phyloP scores from a whole-genome alignment of 2,113 vertebrate species.

The Muscicapa adusta region DNA sequence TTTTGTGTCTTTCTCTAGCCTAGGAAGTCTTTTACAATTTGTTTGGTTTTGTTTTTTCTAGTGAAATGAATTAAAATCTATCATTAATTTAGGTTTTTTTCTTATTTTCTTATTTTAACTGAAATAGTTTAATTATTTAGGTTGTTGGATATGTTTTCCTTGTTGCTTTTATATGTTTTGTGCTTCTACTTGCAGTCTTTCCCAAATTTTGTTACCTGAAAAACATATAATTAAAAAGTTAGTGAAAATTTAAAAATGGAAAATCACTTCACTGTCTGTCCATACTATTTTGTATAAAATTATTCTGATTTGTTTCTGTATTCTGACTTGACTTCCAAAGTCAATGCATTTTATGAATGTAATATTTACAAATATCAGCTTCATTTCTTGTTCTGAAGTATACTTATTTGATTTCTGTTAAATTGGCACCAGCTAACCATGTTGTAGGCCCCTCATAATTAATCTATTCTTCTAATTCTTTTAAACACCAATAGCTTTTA shows the following conservation, averaged over 20 bases:
- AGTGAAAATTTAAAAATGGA: neutral
- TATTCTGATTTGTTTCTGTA: neutral
- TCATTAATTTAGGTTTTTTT: neutral
- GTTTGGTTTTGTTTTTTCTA: neutral
- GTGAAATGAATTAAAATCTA: neutral
- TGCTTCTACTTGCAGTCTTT: neutral
- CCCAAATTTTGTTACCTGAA: neutral
- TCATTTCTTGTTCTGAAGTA: neutral
- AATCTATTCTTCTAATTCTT: neutral
- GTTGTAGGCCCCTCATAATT: neutral
- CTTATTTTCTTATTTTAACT: neutral
- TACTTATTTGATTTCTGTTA: neutral
- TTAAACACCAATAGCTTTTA: neutral
- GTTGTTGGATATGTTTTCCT: neutral
- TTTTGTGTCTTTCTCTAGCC: neutral
- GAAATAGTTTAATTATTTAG: neutral
- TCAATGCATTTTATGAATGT: neutral
- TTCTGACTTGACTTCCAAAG: neutral
- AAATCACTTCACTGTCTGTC: neutral
- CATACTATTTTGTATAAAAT: neutral
- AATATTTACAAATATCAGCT: neutral
- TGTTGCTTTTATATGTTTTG: neutral
- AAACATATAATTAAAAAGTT: neutral
- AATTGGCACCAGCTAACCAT: neutral
- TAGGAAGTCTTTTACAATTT: neutral